Conservation (phyloP, 2,888 invertebrate species). For the Cybosia mesomella region DNA sequence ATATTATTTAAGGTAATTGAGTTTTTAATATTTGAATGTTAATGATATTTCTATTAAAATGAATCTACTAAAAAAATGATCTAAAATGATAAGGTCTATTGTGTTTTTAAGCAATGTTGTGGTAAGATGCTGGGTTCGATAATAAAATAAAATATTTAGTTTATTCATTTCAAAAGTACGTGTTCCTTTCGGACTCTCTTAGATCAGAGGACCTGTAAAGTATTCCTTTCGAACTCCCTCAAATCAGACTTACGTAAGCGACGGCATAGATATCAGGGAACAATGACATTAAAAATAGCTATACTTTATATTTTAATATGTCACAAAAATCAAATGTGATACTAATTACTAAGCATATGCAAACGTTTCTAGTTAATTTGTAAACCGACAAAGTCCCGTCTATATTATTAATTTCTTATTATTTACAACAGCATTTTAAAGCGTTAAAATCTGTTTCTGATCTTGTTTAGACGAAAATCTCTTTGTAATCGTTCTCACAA, state of each 20-base stretch:
- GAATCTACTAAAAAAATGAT: background rate
- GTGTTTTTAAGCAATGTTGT: too few species aligned
- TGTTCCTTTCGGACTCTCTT: too few species aligned
- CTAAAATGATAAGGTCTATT: background rate
- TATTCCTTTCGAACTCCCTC: too few species aligned
- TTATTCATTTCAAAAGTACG: too few species aligned
- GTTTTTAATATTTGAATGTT: conserved; percentile 2
- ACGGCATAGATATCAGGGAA: too few species aligned
- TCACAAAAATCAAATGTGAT: background rate
- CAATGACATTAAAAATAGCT: too few species aligned
- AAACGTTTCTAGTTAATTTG: background rate
- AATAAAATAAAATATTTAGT: too few species aligned
- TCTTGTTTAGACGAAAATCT: background rate
- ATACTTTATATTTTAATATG: too few species aligned
- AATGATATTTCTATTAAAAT: conserved; percentile 8
- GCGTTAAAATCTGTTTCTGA: background rate
- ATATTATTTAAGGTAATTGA: background rate
- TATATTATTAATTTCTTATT: background rate
- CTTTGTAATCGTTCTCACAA: conserved; percentile 5
- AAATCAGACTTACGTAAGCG: too few species aligned
- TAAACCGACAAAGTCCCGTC: background rate
- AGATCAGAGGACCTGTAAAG: too few species aligned
- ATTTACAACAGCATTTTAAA: background rate
- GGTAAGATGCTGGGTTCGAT: too few species aligned
- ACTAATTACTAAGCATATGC: background rate